phyloP scores from a whole-genome alignment of 2,113 vertebrate genomes.

The Oncorhynchus gorbuscha region DNA sequence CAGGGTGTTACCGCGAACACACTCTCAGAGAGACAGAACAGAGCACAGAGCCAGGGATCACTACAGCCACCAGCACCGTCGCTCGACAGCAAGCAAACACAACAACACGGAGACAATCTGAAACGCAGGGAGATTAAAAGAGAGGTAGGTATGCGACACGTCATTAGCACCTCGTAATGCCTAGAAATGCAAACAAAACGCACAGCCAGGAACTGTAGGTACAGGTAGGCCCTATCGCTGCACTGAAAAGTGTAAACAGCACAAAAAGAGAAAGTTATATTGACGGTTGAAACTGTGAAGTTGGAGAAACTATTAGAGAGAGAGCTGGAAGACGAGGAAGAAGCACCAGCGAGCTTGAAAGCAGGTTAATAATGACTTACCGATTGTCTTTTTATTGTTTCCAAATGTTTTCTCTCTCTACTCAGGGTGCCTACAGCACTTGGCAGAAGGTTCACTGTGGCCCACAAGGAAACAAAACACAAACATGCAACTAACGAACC shows the following conservation, averaged over 20 bases:
- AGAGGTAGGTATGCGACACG: not conserved
- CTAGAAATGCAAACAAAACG: too few relatives aligned
- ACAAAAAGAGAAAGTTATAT: conserved; percentile 8
- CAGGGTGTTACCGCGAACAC: not conserved
- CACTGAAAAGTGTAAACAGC: too few relatives aligned
- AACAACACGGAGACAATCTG: not conserved
- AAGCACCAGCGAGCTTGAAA: conserved; percentile 18
- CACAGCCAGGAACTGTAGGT: too few relatives aligned
- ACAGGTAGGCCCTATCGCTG: too few relatives aligned
- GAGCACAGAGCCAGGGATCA: not conserved
- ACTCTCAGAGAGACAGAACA: not conserved
- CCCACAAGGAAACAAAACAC: conserved; percentile 31
- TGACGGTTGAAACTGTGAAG: not conserved
- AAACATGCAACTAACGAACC: conserved; percentile 43
- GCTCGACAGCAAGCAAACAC: conserved; percentile 57
- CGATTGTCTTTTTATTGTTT: conserved; percentile 53
- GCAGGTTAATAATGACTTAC: conserved; percentile 62
- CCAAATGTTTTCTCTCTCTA: conserved; percentile 45
- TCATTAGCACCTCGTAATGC: too few relatives aligned
- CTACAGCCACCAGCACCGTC: conserved; percentile 1
- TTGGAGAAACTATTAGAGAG: conserved; percentile 14
- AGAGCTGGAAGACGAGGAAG: conserved; percentile 9
- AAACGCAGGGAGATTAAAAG: conserved; percentile 8
- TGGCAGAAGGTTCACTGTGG: conserved; percentile 60
- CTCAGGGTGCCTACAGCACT: conserved; percentile 49